Evolutionary conservation across 2,888 invertebrate species (phyloP).

Genomic region (Hemaris fuciformis): DNA sequence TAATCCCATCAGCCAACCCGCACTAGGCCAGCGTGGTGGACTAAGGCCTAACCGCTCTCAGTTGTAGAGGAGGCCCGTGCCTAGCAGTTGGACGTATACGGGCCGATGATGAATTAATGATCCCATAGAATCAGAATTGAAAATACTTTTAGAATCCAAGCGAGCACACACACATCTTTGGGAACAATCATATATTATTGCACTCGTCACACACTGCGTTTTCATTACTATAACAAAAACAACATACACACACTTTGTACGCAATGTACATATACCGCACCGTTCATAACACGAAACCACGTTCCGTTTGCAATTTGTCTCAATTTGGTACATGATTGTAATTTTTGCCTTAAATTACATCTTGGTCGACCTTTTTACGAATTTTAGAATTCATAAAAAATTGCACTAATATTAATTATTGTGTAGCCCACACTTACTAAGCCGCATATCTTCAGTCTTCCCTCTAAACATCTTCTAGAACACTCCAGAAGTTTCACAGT

Average conservation of each 20-base stretch:
- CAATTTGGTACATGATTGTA: background rate
- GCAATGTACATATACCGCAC: background rate
- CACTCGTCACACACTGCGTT: background rate
- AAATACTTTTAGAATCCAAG: background rate
- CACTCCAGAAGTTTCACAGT: background rate
- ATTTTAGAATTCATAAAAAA: no score
- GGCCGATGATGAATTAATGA: no score
- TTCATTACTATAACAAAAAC: conserved; percentile 13
- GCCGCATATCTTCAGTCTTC: no score
- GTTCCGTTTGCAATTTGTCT: background rate
- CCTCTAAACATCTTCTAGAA: background rate
- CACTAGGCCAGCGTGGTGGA: no score
- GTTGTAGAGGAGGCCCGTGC: no score
- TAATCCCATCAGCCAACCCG: no score
- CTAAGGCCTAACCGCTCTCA: no score
- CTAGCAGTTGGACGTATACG: no score
- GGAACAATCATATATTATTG: background rate
- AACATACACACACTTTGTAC: conserved; percentile 10
- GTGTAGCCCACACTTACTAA: no score
- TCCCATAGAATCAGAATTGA: no score
- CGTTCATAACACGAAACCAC: background rate
- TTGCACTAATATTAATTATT: no score
- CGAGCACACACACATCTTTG: conserved; percentile 6
- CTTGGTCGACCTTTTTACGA: background rate
- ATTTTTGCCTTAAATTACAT: no score